Conservation (phyloP, 1,140 invertebrate species). For the Ylistrum balloti region DNA sequence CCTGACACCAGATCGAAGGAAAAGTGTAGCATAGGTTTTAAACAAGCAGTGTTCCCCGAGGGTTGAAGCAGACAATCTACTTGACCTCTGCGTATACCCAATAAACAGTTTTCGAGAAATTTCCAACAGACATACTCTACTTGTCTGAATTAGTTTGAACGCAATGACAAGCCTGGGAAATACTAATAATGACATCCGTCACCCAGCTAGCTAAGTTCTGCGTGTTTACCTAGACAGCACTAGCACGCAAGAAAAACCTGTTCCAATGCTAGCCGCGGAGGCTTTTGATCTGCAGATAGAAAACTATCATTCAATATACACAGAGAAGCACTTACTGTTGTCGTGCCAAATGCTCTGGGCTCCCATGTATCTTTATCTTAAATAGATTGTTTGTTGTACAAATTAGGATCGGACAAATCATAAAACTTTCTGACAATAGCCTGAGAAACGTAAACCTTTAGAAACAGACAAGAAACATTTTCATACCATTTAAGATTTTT, state of each 20-base stretch:
- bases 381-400: too few relatives aligned
- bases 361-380: too few relatives aligned
- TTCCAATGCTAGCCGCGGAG: neutral
- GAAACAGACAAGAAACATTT: too few relatives aligned
- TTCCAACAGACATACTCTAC: neutral
- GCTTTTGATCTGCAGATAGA: neutral
- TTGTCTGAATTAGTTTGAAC: conserved; percentile 17
- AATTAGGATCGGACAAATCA: too few relatives aligned
- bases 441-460: too few relatives aligned
- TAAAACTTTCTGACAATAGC: too few relatives aligned
- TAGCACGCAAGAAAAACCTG: neutral
- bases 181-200: neutral
- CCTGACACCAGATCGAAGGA: too few relatives aligned
- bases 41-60: neutral
- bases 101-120: neutral
- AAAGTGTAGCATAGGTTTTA: too few relatives aligned
- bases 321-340: neutral
- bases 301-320: neutral
- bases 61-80: neutral
- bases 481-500: too few relatives aligned
- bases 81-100: neutral
- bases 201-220: neutral
- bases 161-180: neutral
- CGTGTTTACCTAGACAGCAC: neutral
- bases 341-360: neutral